These are phyloP conservation scores for Stegodyphus dumicola DNA, from an alignment of 1,140 invertebrate species.

Conservation along the genomic window DNA sequence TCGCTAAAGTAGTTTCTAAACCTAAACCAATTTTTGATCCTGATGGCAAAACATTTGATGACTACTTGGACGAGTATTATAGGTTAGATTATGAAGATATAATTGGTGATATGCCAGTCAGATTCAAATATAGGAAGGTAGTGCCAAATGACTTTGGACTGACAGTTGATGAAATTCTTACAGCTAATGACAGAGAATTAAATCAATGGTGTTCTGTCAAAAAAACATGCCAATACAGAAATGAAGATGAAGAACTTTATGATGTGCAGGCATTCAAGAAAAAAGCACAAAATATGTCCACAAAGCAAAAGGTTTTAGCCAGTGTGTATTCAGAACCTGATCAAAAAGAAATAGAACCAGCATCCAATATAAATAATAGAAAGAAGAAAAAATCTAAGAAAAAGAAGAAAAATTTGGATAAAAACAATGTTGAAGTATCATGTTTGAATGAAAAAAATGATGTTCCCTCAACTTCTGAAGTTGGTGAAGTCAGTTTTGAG, in stretches of 20 bases:
- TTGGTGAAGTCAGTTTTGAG: too few relatives aligned
- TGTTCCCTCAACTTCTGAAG: too few relatives aligned
- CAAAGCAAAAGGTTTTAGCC: slow-evolving; percentile 87
- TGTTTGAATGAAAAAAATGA: too few relatives aligned
- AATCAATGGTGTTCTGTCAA: slow-evolving; percentile 95
- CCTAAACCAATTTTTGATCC: slow-evolving; percentile 87
- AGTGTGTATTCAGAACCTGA: slow-evolving; percentile 73
- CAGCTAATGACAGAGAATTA: slow-evolving; percentile 90
- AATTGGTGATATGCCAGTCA: slow-evolving; percentile 85
- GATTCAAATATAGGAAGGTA: slow-evolving; percentile 91
- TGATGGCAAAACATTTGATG: slow-evolving; percentile 74
- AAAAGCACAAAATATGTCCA: slow-evolving; percentile 78
- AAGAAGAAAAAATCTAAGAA: slow-evolving; percentile 52
- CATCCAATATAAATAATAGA: not conserved
- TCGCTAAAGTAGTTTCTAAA: slow-evolving; percentile 77
- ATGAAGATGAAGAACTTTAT: slow-evolving; percentile 81
- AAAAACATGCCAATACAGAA: slow-evolving; percentile 75
- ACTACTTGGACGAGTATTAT: slow-evolving; percentile 96
- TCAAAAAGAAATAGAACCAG: not conserved
- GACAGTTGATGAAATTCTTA: slow-evolving; percentile 89
- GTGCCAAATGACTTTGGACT: slow-evolving; percentile 92
- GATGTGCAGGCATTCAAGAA: slow-evolving; percentile 81
- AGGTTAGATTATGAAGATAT: slow-evolving; percentile 95
- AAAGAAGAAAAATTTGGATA: slow-evolving; percentile 59
- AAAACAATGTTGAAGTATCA: too few relatives aligned